Evolutionary conservation across 2,113 vertebrate species (phyloP).

Genomic region (Candoia aspera): DNA sequence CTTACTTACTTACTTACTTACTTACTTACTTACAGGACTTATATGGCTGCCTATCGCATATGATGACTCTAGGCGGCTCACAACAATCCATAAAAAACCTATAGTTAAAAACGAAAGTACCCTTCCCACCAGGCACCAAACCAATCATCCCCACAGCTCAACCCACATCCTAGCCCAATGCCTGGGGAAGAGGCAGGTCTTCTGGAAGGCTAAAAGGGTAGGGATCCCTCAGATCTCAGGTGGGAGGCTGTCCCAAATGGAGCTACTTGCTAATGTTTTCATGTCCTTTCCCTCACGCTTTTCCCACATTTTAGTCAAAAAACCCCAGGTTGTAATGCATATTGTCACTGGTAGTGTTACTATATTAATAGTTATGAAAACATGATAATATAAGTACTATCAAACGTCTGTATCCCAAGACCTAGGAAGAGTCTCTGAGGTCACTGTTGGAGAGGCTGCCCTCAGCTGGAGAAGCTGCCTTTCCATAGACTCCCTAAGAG

Average conservation of each 20-base stretch:
- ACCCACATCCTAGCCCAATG: background rate
- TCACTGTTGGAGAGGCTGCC: background rate
- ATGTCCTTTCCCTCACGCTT: background rate
- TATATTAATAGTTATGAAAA: background rate
- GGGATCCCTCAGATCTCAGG: background rate
- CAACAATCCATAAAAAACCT: background rate
- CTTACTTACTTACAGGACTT: background rate
- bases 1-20: background rate
- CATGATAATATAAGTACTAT: background rate
- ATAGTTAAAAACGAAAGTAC: background rate
- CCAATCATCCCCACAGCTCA: background rate
- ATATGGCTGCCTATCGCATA: background rate
- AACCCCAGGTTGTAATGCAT: background rate
- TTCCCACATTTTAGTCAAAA: background rate
- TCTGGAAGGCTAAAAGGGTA: background rate
- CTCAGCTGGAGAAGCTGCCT: background rate
- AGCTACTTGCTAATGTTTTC: background rate
- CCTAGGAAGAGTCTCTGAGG: background rate
- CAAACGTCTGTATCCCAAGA: background rate
- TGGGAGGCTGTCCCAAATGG: background rate
- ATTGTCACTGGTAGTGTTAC: background rate
- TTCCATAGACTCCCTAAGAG: background rate
- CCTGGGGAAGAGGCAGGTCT: background rate
- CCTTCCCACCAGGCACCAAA: background rate
- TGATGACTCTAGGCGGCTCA: background rate